Evolutionary conservation across 2,797 vertebrate species (phyloP), one percentile per base, ranked within the genome.

Genomic region (Melanotaenia trifasciata): DNA sequence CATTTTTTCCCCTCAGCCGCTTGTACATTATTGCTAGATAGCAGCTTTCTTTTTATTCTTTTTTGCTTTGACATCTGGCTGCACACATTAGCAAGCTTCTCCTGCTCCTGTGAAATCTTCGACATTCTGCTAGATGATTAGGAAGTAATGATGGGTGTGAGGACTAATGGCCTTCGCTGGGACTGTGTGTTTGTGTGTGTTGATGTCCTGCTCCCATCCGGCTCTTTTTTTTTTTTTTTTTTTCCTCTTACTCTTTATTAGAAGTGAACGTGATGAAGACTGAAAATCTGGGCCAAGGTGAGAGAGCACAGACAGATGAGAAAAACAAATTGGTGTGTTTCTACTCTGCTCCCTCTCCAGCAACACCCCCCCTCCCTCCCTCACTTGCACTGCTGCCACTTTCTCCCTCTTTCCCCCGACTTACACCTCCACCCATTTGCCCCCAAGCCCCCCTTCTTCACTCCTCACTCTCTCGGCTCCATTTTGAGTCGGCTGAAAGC

Each of bases 201-300:
- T 24, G 66, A 70, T 70, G 67, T 64, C 36, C 18, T 68, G 56
- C 30, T 33, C 24, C 33, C 53, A 14, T 6, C 24, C 3, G 8
- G 28, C 73, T 24, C 33, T 24, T 45, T 36, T 4, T 9, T 10
- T 35, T 4, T 8, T 26, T 51, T 36, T 4, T 12, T 26, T 51
- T 38, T 4, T 32, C 38, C 40, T 58, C 64, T 30, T 73, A 24
- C 33, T 28, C 26, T 74, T 35, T 32, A 62, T 74, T 79, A 74
- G 64, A 72, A 57, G 71, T 79, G 63, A 74, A 69, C 70, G 67
- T 75, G 77, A 85, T 56, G 62, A 66, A 71, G 65, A 72, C 72
- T 69, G 64, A 61, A 74, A 90, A 87, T 85, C 74, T 75, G 74
- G 89, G 84, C 80, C 89, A 83, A 87, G 85, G 88, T 91, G 90